A percentile compares a stretch with the other conserved stretches of the same genome.
Evolutionary conservation across 35 echinoderm and acorn worm species (phyloP).

Genomic region (Diadema setosum): DNA sequence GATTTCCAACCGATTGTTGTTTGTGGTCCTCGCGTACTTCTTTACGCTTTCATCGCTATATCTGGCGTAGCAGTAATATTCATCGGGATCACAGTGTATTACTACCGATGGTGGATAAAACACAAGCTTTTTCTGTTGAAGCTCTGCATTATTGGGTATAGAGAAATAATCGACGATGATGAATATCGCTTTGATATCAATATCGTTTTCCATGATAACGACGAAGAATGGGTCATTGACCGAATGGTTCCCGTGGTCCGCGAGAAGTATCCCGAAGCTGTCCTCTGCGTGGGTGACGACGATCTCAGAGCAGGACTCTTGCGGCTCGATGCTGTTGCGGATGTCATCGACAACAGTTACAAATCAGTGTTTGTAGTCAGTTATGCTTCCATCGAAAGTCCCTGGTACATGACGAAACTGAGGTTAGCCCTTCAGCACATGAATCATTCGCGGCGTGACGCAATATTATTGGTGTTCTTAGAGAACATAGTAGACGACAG

Average conservation of each 20-base stretch:
- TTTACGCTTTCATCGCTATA: background rate
- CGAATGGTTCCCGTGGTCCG: background rate
- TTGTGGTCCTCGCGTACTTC: background rate
- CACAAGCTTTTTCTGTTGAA: background rate
- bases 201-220: background rate
- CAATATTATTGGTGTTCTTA: background rate
- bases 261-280: background rate
- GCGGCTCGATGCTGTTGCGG: background rate
- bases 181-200: background rate
- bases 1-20: background rate
- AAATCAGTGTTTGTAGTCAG: background rate
- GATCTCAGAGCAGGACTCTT: background rate
- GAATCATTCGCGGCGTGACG: background rate
- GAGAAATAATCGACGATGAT: background rate
- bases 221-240: constrained; percentile 8
- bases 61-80: background rate
- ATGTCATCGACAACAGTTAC: constrained; percentile 4
- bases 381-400: background rate
- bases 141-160: constrained; percentile 3
- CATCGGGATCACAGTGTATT: background rate
- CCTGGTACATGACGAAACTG: background rate
- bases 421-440: background rate
- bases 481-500: background rate
- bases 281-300: background rate
- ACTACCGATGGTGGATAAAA: background rate